Conservation (phyloP, 1,140 invertebrate genomes). For the Apis laboriosa region DNA sequence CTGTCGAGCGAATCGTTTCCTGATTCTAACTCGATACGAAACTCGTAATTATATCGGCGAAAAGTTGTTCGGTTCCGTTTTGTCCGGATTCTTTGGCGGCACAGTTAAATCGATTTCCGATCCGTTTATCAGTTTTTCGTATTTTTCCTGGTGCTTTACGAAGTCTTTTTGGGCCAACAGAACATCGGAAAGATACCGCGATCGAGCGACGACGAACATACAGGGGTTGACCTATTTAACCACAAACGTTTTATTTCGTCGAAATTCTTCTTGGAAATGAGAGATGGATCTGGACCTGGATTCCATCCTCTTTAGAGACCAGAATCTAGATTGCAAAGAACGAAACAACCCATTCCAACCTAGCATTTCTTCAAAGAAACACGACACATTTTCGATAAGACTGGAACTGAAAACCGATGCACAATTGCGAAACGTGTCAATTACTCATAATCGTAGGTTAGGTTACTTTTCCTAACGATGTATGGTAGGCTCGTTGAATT, state of each 20-base stretch:
- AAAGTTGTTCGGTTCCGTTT: not conserved
- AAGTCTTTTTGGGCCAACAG: not conserved
- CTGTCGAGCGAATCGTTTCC: too few species aligned
- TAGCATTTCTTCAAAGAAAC: not conserved
- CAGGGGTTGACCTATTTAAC: not conserved
- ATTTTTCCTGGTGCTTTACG: not conserved
- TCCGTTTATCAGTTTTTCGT: not conserved
- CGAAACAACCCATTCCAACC: not conserved
- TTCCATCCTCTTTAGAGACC: too few species aligned
- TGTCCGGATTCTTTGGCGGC: not conserved
- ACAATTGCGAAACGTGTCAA: not conserved
- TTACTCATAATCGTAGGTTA: not conserved
- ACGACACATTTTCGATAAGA: not conserved
- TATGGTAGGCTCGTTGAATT: not conserved
- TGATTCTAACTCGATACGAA: not conserved
- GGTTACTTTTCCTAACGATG: not conserved
- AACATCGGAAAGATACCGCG: not conserved
- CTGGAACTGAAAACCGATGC: not conserved
- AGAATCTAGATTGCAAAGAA: too few species aligned
- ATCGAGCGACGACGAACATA: not conserved
- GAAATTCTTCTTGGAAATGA: not conserved
- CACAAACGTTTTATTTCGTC: not conserved
- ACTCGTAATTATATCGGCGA: not conserved
- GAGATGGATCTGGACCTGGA: not conserved
- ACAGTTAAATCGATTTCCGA: constrained; percentile 19